phyloP scores from a whole-genome alignment of 1,140 invertebrate species.

The Apis cerana region DNA sequence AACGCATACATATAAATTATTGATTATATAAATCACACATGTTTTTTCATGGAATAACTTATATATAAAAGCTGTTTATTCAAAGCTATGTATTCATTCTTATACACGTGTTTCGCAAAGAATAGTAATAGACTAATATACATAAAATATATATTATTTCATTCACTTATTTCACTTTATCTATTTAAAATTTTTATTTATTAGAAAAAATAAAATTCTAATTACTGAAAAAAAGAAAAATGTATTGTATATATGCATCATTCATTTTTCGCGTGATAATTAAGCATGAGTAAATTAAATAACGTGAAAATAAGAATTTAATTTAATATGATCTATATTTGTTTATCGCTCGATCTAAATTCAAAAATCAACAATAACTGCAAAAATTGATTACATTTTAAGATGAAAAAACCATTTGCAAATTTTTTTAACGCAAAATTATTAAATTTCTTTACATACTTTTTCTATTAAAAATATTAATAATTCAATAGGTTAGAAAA shows the following conservation, averaged over 20 bases:
- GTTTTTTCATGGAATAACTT: conserved; percentile 6
- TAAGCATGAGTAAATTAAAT: neutral
- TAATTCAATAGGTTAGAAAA: conserved; percentile 56
- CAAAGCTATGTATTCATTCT: too few species aligned
- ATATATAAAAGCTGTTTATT: conserved; percentile 37
- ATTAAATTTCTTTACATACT: conserved; percentile 31
- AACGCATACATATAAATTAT: neutral
- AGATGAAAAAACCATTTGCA: conserved; percentile 32
- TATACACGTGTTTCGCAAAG: neutral
- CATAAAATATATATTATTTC: conserved; percentile 1
- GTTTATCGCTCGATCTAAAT: neutral
- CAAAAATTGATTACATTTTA: neutral
- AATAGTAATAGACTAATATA: conserved; percentile 19
- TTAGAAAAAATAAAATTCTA: too few species aligned
- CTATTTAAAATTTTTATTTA: neutral
- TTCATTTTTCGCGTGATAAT: neutral
- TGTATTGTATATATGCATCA: neutral
- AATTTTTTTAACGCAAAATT: conserved; percentile 40
- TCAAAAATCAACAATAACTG: neutral
- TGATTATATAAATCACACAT: neutral
- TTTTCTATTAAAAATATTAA: conserved; percentile 68
- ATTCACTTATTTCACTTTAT: neutral
- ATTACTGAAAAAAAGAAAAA: neutral
- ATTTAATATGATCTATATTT: neutral
- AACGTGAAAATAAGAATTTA: neutral